These are phyloP conservation scores for Florisuga fusca DNA, from an alignment of 2,797 vertebrate genomes.

Conservation along the genomic window DNA sequence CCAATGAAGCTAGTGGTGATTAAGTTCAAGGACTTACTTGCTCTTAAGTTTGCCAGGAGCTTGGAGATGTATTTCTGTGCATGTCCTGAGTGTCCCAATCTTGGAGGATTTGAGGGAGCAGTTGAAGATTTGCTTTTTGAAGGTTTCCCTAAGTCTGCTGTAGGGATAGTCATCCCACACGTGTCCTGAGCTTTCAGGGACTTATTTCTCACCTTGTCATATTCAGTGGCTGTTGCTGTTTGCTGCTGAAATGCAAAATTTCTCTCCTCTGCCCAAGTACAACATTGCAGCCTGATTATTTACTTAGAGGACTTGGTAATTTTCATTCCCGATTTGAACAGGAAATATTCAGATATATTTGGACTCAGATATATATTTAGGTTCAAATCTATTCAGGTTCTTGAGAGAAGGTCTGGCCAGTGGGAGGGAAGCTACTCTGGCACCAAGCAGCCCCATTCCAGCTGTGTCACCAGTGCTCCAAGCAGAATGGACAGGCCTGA, in stretches of 20 bases:
- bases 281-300: neutral
- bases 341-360: neutral
- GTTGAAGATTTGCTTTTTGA: neutral
- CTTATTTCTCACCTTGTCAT: neutral
- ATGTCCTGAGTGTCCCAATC: neutral
- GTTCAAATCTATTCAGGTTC: neutral
- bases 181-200: neutral
- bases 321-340: neutral
- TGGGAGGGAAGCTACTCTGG: neutral
- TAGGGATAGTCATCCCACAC: neutral
- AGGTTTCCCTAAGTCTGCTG: neutral
- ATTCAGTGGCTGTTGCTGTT: neutral
- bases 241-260: neutral
- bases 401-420: neutral
- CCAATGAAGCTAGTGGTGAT: neutral
- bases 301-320: neutral
- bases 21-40: neutral
- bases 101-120: neutral
- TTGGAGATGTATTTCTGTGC: neutral
- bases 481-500: neutral
- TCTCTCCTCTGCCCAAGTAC: fast-evolving
- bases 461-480: fast-evolving
- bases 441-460: fast-evolving
- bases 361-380: neutral
- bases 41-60: neutral